These are phyloP conservation scores for Arizona elegans DNA, from an alignment of 2,113 vertebrate species.

Conservation along the genomic window DNA sequence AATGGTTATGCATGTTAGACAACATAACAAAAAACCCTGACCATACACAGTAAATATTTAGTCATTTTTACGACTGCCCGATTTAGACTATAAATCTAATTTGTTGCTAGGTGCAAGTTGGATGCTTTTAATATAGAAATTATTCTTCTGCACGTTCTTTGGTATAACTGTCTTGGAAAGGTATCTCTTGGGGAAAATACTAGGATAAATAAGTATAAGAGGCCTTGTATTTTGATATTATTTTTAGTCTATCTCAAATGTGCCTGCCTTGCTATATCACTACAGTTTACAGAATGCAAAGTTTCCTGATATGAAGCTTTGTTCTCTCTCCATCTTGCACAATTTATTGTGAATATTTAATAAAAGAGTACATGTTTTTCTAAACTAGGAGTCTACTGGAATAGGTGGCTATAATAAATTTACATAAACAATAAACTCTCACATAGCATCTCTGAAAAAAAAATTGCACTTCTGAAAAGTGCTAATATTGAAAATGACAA, in stretches of 20 bases:
- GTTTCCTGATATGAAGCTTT: background rate
- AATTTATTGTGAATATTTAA: background rate
- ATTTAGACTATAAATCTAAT: background rate
- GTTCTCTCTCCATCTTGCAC: background rate
- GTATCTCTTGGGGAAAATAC: background rate
- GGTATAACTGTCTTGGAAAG: background rate
- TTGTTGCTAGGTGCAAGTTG: background rate
- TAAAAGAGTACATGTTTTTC: background rate
- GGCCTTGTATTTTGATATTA: background rate
- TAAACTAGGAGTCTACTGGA: background rate
- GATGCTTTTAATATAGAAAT: background rate
- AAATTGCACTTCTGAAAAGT: background rate
- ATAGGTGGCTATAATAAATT: background rate
- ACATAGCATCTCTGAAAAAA: constrained; percentile 19
- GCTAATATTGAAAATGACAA: constrained; percentile 1
- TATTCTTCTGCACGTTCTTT: background rate
- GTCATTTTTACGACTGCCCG: background rate
- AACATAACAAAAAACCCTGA: background rate
- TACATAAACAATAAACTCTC: background rate
- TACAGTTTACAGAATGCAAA: background rate
- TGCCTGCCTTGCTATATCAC: background rate
- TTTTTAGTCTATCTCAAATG: background rate
- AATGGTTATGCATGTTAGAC: background rate
- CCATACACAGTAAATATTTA: background rate
- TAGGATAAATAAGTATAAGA: background rate